Evolutionary conservation across 2,888 invertebrate species (phyloP).

Genomic region (Smittia aterrima): DNA sequence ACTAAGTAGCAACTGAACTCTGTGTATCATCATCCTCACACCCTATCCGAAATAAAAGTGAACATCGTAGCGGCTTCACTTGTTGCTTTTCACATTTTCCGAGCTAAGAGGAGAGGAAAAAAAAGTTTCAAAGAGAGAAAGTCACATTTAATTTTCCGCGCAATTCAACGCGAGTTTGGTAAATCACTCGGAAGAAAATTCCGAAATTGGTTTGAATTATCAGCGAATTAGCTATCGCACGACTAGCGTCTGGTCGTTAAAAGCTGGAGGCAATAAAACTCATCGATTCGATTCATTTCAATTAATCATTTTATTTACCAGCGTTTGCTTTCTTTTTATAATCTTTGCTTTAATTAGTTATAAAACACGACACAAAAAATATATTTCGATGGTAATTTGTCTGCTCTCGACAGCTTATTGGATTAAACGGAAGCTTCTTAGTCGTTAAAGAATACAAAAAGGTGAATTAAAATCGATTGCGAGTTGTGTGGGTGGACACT

Average conservation of each 20-base stretch:
- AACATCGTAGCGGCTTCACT: too few relatives aligned
- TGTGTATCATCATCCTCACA: too few relatives aligned
- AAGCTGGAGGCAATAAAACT: background rate
- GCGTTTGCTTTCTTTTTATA: background rate
- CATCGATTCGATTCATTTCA: background rate
- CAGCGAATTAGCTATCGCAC: too few relatives aligned
- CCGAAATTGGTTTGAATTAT: too few relatives aligned
- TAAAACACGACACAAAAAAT: background rate
- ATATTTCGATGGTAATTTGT: background rate
- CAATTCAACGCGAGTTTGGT: conserved; percentile 6
- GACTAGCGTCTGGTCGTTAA: background rate
- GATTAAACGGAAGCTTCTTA: background rate
- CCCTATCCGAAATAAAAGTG: too few relatives aligned
- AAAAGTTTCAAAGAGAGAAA: too few relatives aligned
- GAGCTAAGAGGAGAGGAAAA: too few relatives aligned
- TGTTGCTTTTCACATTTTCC: too few relatives aligned
- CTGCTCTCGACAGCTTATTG: background rate
- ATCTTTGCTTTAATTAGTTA: background rate
- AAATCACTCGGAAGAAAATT: conserved; percentile 27
- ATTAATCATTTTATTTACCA: background rate
- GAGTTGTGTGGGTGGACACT: background rate
- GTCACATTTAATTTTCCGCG: conserved; percentile 5
- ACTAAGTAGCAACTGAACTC: too few relatives aligned
- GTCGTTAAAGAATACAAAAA: background rate
- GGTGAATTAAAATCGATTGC: background rate